Percentiles rank a stretch among this genome's conserved stretches.
phyloP scores from a whole-genome alignment of 2,797 vertebrate genomes.

The Coracias cyanogaster region DNA sequence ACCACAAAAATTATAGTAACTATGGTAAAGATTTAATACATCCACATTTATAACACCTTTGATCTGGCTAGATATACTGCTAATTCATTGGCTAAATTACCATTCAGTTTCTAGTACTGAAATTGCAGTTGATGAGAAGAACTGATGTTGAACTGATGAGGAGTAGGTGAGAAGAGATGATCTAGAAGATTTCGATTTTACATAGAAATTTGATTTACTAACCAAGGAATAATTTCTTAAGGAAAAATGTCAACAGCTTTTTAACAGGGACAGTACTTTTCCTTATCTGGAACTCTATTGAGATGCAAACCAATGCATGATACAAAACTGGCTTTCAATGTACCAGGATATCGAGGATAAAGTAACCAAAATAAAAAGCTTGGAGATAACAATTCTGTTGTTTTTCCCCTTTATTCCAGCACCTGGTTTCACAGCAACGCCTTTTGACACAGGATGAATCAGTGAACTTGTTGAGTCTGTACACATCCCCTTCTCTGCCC shows the following conservation, averaged over 20 bases:
- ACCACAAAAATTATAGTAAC: not conserved
- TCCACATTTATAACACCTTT: not conserved
- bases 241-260: not conserved
- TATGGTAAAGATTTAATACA: not conserved
- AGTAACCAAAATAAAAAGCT: not conserved
- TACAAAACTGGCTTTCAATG: not conserved
- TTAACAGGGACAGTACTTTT: not conserved
- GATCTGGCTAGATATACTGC: not conserved
- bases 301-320: not conserved
- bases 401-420: conserved; percentile 80
- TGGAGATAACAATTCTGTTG: not conserved
- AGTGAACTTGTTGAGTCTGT: conserved; percentile 93
- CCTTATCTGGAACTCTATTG: not conserved
- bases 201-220: not conserved
- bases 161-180: not conserved
- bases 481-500: conserved; percentile 96
- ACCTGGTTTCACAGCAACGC: conserved; percentile 91
- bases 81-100: not conserved
- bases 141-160: not conserved
- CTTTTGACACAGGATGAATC: conserved; percentile 92
- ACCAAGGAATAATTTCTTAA: not conserved
- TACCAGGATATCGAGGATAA: not conserved
- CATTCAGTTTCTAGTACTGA: not conserved
- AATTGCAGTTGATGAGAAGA: not conserved
- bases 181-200: not conserved